Evolutionary conservation across 2,888 invertebrate genomes (phyloP).

Genomic region (Dicycla oo): DNA sequence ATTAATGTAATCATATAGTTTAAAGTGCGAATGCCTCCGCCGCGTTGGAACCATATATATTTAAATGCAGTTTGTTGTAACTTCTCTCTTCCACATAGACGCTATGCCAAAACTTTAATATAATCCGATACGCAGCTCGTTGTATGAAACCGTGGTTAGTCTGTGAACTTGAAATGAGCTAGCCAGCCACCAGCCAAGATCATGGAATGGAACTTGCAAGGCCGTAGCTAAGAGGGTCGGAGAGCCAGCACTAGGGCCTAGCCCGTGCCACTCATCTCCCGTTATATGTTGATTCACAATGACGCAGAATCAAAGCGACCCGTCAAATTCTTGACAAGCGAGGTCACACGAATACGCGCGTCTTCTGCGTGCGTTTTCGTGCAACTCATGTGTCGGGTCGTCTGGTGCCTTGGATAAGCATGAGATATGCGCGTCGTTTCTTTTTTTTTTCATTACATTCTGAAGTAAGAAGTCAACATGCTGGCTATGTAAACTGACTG

Average conservation of each 20-base stretch:
- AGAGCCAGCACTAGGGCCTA: neutral
- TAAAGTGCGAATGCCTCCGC: constrained; percentile 47
- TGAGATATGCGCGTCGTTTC: neutral
- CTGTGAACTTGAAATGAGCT: neutral
- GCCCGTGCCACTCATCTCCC: neutral
- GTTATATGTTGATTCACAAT: constrained; percentile 26
- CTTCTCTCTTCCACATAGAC: constrained; percentile 50
- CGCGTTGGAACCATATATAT: constrained; percentile 45
- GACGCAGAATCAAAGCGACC: constrained; percentile 10
- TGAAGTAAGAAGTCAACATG: neutral
- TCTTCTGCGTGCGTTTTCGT: neutral
- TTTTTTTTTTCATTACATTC: neutral
- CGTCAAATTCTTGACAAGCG: neutral
- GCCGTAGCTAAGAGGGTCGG: constrained; percentile 53
- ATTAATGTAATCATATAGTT: constrained; percentile 53
- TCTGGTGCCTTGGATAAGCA: too few species aligned
- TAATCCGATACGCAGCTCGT: constrained; percentile 52
- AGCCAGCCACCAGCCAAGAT: constrained; percentile 10
- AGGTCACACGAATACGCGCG: neutral
- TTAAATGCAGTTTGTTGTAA: constrained; percentile 45
- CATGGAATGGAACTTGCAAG: constrained; percentile 35
- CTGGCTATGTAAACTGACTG: neutral
- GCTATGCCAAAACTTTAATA: constrained; percentile 62
- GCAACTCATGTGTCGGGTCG: neutral
- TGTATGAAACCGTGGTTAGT: constrained; percentile 54